Evolutionary conservation across 1,140 invertebrate species (phyloP), one percentile per base, ranked within the genome.

Genomic region (Triops longicaudatus): DNA sequence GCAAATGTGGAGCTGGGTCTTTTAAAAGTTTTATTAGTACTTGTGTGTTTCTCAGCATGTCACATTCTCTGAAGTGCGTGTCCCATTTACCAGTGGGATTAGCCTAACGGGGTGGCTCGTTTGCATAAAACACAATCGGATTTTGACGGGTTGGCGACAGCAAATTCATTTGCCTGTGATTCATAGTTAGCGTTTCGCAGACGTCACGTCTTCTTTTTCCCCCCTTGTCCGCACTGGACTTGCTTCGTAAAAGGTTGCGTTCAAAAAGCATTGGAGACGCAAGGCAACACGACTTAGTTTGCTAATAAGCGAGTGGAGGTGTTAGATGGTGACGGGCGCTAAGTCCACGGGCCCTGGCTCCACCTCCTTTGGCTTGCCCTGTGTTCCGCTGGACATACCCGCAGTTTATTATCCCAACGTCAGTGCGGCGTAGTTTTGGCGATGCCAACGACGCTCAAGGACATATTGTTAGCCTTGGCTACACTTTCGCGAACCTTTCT

Each of bases 261-360:
- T 9, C n/a, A 22, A 63, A 63, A 63, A 22, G 17, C 17, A n/a
- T 17, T 22, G 22, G 22, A 63, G 50, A 63, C 22, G 14, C 50
- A 63, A 63, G 50, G 50, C 50, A 63, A 63, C 50, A 10, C 0
- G 22, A 63, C 31, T 14, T 14, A 63, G 50, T 63, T 63, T 10
- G 22, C 50, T 63, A 63, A 63, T 63, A 63, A 63, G 50, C 50
- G 17, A 63, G 50, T 63, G 50, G 50, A 63, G 50, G 50, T 63
- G 50, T 63, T 63, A 14, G 50, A 63, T 17, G 50, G 50, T 63
- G 50, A 63, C 17, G 50, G 50, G 50, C 14, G 50, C 50, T 17
- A 63, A 63, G 50, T n/a, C n/a, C 14, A 63, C 3, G 17, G 50
- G 14, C n/a, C n/a, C 50, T 63, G 50, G 50, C 50, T 63, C 50